phyloP scores from a whole-genome alignment of 2,113 vertebrate species.

The Crotophaga sulcirostris region DNA sequence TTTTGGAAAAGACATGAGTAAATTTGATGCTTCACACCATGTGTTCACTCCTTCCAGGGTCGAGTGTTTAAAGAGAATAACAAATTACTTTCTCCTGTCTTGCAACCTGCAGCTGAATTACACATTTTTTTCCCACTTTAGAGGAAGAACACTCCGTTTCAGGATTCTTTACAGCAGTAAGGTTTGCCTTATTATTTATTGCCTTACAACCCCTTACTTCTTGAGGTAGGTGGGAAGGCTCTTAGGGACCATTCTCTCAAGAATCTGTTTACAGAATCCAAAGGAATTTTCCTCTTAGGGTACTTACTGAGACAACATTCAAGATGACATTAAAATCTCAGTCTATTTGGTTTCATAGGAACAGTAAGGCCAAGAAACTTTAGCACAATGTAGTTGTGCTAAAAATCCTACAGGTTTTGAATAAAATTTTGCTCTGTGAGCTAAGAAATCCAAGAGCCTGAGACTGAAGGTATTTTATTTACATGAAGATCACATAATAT shows the following conservation, averaged over 20 bases:
- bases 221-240: neutral
- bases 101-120: neutral
- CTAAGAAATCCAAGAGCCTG: neutral
- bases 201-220: neutral
- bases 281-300: neutral
- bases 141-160: neutral
- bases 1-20: neutral
- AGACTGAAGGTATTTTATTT: neutral
- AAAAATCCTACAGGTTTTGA: neutral
- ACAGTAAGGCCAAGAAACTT: neutral
- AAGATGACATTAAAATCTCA: neutral
- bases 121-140: neutral
- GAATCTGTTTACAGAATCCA: neutral
- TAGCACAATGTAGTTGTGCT: neutral
- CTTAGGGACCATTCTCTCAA: neutral
- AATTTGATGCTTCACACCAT: neutral
- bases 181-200: neutral
- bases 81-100: neutral
- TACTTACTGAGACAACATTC: neutral
- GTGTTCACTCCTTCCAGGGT: neutral
- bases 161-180: neutral
- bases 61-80: neutral
- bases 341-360: neutral
- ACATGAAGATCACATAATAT: neutral
- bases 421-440: neutral